A percentile compares a stretch with the other conserved stretches of the same genome.
Conservation (phyloP, 1,140 invertebrate species). For the Drosophila prosaltans region DNA sequence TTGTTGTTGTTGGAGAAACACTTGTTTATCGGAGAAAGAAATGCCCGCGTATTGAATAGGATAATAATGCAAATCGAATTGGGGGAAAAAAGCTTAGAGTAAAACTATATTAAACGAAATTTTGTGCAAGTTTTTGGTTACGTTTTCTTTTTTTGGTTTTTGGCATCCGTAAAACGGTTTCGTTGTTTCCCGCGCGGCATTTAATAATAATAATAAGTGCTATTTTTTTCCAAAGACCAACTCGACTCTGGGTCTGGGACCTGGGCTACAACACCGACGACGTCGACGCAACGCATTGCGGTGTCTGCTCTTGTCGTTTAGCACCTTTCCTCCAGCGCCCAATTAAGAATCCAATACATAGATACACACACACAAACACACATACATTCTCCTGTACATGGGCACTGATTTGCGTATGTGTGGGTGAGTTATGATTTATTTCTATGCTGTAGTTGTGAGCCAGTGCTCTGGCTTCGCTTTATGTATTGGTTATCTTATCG, state of each 20-base stretch:
- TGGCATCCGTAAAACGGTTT: constrained; percentile 58
- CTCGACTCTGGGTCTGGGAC: constrained; percentile 29
- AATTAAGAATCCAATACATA: constrained; percentile 69
- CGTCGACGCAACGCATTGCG: constrained; percentile 67
- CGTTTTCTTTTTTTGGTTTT: constrained; percentile 17
- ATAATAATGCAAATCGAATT: neutral
- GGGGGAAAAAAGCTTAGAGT: neutral
- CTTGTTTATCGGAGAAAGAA: constrained; percentile 20
- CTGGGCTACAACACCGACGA: constrained; percentile 55
- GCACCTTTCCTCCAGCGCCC: constrained; percentile 67
- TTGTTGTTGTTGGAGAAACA: constrained; percentile 3
- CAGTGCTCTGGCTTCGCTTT: neutral
- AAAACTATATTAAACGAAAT: neutral
- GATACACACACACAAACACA: constrained; percentile 47
- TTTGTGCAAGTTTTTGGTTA: constrained; percentile 7
- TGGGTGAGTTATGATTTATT: constrained; percentile 81
- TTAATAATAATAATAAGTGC: constrained; percentile 63
- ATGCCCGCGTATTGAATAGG: constrained; percentile 28
- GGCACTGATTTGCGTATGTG: constrained; percentile 42
- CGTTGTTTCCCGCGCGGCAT: constrained; percentile 60
- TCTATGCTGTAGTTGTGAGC: constrained; percentile 34
- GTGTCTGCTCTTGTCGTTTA: constrained; percentile 55
- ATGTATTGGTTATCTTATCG: constrained; percentile 77
- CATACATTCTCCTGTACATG: constrained; percentile 8
- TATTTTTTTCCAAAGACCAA: constrained; percentile 54